These are phyloP conservation scores for Pandion haliaetus DNA, from an alignment of 2,113 vertebrate species.

Conservation along the genomic window DNA sequence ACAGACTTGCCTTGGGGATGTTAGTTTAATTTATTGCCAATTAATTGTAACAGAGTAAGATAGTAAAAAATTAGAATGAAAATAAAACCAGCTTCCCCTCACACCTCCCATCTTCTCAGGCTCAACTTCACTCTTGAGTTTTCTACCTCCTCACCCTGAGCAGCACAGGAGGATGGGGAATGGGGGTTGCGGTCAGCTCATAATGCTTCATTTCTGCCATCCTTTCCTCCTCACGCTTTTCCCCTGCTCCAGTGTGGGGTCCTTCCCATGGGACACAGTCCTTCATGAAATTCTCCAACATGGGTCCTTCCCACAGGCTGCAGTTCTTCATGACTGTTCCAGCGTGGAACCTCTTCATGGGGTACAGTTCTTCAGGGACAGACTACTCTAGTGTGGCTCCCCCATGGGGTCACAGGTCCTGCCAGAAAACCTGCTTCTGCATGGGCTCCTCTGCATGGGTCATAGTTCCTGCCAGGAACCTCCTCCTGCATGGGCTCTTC, in stretches of 20 bases:
- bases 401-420: neutral
- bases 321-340: too few relatives aligned
- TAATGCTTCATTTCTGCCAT: too few relatives aligned
- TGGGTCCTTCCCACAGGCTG: too few relatives aligned
- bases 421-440: neutral
- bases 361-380: neutral
- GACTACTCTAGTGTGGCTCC: neutral
- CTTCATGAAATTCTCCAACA: neutral
- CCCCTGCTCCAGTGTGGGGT: neutral
- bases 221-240: neutral
- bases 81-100: neutral
- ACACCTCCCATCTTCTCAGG: neutral
- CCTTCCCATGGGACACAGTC: neutral
- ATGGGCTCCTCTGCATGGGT: neutral
- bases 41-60: neutral
- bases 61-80: neutral
- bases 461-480: neutral
- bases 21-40: neutral
- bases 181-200: neutral
- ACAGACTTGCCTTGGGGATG: neutral
- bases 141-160: neutral
- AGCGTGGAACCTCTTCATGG: accelerated
- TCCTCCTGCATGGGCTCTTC: too few relatives aligned
- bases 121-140: neutral
- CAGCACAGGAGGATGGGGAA: neutral